Conservation (phyloP, 2,113 vertebrate genomes). For the Raja brachyura region DNA sequence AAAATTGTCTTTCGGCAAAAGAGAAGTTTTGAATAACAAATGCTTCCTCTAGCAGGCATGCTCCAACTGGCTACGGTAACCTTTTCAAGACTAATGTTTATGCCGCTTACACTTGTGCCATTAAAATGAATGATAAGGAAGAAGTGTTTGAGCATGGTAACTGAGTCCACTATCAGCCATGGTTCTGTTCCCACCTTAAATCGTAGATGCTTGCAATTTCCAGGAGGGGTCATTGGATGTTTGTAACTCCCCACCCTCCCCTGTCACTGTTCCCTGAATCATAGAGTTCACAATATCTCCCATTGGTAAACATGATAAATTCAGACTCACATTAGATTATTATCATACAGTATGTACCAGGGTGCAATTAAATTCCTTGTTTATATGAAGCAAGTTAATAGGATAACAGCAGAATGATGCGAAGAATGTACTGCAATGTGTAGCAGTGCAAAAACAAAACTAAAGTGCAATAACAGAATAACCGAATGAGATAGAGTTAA, state of each 20-base stretch:
- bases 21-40: background rate
- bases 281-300: background rate
- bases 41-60: background rate
- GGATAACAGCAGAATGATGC: no score
- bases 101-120: background rate
- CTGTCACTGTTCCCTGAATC: background rate
- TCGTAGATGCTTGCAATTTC: background rate
- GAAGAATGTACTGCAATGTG: no score
- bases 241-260: background rate
- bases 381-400: no score
- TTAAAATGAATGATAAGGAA: background rate
- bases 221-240: background rate
- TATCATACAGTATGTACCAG: no score
- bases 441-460: no score
- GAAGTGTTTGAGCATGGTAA: background rate
- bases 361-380: no score
- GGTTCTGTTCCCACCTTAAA: background rate
- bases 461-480: no score
- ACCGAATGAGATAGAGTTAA: no score
- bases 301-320: background rate
- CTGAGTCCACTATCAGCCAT: background rate
- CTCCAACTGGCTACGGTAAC: background rate
- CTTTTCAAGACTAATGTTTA: background rate
- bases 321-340: no score
- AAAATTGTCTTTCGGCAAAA: background rate